Base-by-base conservation (phyloP, 1,140 invertebrate species). In the Sycophaga agraensis region DNA sequence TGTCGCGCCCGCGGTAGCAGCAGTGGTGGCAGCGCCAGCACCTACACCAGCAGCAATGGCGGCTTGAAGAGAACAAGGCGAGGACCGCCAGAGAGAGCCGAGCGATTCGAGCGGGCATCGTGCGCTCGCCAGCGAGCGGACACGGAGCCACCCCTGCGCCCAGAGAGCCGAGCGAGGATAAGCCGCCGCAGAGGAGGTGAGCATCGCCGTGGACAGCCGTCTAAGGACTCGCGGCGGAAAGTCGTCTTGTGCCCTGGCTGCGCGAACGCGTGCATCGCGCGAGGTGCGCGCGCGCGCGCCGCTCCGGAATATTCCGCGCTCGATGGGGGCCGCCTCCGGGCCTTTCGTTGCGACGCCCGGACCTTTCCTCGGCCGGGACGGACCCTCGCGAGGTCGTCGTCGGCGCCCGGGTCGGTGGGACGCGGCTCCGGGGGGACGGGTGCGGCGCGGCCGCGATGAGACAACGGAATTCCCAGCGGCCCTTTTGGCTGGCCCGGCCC, bases 1-100 rank as follows among this genome's bases (percentile, higher is more conserved):
- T 31, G 31, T 21, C 12, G 42, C 17, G 21, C 2, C 12, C 12
- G 21, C 26, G 21, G 9, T 9, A 50, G 26, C 9, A 31, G 4
- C 24, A 31, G 26, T 14, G 24, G 48, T 28, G n/a, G 21, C 17
- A 21, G 42, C 4, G 4, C 6, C 16, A 43, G 40, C 50, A 54
- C 21, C 53, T 34, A 2, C 26, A 51, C 49, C 50, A 54, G 31
- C 12, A 54, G 59, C 51, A 62, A 62, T 62, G 60, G 60, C 60
- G 21, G 60, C 31, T 9, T 49, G 49, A 60, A 22, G 28, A 22
- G 39, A 12, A 22, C 26, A n/a, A 22, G 21, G 37, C 34, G 49
- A 6, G 42, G 16, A 40, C 7, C 4, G 42, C 34, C 1, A 6
- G 11, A 6, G 14, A 28, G 19, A 28, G 14, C 28, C 21, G 21